Evolutionary conservation across 1,140 invertebrate species (phyloP).

Genomic region (Elymnias hypermnestra): DNA sequence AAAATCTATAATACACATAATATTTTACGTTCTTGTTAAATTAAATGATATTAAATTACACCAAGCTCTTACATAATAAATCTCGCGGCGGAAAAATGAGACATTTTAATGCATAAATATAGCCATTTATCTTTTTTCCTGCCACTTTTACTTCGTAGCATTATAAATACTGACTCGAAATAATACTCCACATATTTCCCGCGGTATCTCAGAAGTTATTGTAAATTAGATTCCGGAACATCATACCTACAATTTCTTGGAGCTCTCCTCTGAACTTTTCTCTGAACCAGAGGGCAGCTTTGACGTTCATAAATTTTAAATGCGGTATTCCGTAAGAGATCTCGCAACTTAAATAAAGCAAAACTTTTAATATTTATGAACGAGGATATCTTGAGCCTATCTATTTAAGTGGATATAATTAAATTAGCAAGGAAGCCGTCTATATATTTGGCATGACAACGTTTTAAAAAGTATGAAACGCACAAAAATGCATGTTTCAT

Average conservation of each 20-base stretch:
- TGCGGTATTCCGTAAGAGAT: conserved; percentile 23
- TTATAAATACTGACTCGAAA: conserved; percentile 7
- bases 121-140: conserved; percentile 5
- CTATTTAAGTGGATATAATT: too few species aligned
- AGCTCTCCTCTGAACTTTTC: conserved; percentile 22
- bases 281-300: conserved; percentile 21
- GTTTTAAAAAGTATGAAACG: too few species aligned
- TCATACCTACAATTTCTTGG: conserved; percentile 24
- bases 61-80: conserved; percentile 1
- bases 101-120: conserved; percentile 8
- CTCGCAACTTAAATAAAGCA: conserved; percentile 9
- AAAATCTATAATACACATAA: too few species aligned
- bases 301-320: conserved; percentile 34
- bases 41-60: conserved; percentile 4
- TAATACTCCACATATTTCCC: conserved; percentile 20
- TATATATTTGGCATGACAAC: too few species aligned
- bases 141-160: conserved; percentile 4
- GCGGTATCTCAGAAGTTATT: conserved; percentile 27
- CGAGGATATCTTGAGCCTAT: too few species aligned
- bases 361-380: conserved; percentile 1
- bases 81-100: conserved; percentile 2
- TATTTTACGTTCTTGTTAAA: too few species aligned
- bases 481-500: too few species aligned
- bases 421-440: too few species aligned
- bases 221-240: conserved; percentile 26